These are phyloP conservation scores for Meteorus sp. DNA, from an alignment of 1,140 invertebrate genomes.

Conservation along the genomic window DNA sequence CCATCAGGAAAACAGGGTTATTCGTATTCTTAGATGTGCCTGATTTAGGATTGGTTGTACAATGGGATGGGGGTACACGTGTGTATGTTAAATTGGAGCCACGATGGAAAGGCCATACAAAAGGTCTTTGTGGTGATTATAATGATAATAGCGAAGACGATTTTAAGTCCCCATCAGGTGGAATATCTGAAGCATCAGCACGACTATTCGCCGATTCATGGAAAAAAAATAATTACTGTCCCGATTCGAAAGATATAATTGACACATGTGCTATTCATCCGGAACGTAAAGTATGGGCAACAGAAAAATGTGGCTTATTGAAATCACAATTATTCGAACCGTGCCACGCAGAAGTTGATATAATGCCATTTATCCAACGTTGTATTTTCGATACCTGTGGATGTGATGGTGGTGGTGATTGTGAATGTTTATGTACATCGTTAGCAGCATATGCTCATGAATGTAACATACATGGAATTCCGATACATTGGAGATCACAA, in stretches of 20 bases:
- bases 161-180: slow-evolving; percentile 80
- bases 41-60: slow-evolving; percentile 75
- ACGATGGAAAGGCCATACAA: slow-evolving; percentile 74
- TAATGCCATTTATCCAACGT: slow-evolving; percentile 68
- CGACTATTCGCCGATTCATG: slow-evolving; percentile 84
- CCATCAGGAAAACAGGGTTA: slow-evolving; percentile 66
- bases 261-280: slow-evolving; percentile 76
- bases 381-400: slow-evolving; percentile 83
- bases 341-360: slow-evolving; percentile 79
- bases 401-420: slow-evolving; percentile 85
- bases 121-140: slow-evolving; percentile 89
- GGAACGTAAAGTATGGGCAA: slow-evolving; percentile 77
- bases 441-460: slow-evolving; percentile 83
- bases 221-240: slow-evolving; percentile 79
- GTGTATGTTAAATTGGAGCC: slow-evolving; percentile 77
- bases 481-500: slow-evolving; percentile 79
- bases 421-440: slow-evolving; percentile 86
- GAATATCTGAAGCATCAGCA: slow-evolving; percentile 71
- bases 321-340: slow-evolving; percentile 72
- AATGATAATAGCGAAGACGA: slow-evolving; percentile 81
- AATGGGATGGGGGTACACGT: slow-evolving; percentile 82
- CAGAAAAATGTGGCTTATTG: slow-evolving; percentile 72
- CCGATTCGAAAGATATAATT: slow-evolving; percentile 53
- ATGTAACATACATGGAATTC: slow-evolving; percentile 72
- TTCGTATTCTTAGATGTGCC: slow-evolving; percentile 80